Base-by-base conservation (phyloP, 1,140 invertebrate genomes). In the Anastrepha obliqua region DNA sequence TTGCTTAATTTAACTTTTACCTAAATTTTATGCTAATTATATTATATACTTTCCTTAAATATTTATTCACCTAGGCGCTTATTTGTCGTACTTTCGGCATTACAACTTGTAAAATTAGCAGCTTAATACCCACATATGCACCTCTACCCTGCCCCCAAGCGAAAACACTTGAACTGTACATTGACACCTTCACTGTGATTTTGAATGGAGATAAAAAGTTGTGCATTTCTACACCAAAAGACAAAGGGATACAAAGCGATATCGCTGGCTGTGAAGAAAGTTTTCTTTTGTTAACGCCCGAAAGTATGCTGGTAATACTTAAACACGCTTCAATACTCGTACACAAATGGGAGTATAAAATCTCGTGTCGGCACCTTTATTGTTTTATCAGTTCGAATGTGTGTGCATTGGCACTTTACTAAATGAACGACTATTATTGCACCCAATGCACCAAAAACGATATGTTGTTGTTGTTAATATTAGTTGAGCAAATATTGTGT, bases 231-330 rank as follows among this genome's bases (percentile, higher is more conserved):
- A 81, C 74, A 81, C 74, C 11, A 81, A n/a, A 86, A 29, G 7
- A 86, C 85, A 86, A 86, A 42, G 13, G 85, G 20, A 60, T 42
- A 44, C 7, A 86, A 11, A 86, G 51, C 74, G 47, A 47, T 55
- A 55, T 20, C 29, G 0, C 13, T 44, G 0, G 4, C n/a, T 6
- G 7, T 1, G 4, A 70, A 51, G 74, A 81, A 78, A 81, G 74
- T 81, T 81, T 81, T 42, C 47, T 42, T 47, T 81, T 81, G 74
- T 81, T 42, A 81, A 81, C 74, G 74, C 74, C 74, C 55, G 55
- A 58, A 55, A 55, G 51, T 81, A 81, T 55, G 47, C 67, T 9
- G 42, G 42, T 17, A 74, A 74, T 74, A 74, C 70, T 44, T 74
- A 17, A 20, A n/a, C 2, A 74, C 44, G 70, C 74, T 58, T 13